phyloP scores from a whole-genome alignment of 2,888 invertebrate species.

The Anthophora plumipes region DNA sequence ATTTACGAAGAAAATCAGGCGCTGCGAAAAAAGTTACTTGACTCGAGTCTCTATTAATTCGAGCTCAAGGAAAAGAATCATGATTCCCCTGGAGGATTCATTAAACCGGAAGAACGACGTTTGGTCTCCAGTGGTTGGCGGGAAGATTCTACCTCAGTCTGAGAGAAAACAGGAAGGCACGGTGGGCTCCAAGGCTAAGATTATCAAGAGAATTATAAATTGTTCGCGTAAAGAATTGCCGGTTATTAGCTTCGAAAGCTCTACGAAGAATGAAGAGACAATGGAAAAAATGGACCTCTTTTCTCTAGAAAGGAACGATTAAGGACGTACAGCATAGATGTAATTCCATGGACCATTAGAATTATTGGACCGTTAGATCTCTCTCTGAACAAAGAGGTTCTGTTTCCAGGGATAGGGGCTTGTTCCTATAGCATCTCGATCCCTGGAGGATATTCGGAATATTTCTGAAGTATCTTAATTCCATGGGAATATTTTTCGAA shows the following conservation, averaged over 20 bases:
- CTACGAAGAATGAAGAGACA: constrained; percentile 29
- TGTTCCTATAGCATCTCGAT: background rate
- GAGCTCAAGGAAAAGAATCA: background rate
- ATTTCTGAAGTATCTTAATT: background rate
- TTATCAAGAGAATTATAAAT: constrained; percentile 42
- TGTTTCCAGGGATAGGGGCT: background rate
- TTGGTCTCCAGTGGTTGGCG: background rate
- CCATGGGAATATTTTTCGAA: background rate
- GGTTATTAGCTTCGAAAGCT: constrained; percentile 26
- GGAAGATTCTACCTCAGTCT: background rate
- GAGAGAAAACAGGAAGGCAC: constrained; percentile 4
- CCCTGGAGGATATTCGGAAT: background rate
- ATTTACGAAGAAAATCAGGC: background rate
- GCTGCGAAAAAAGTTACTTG: background rate
- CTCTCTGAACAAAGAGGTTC: background rate
- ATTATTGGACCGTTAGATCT: constrained; percentile 39
- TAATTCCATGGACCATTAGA: constrained; percentile 46
- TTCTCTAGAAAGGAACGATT: constrained; percentile 19
- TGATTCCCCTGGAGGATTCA: constrained; percentile 17
- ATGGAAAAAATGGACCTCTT: constrained; percentile 13
- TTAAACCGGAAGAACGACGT: background rate
- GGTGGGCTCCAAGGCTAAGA: background rate
- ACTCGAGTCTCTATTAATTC: background rate
- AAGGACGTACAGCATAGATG: constrained; percentile 16
- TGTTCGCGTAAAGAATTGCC: constrained; percentile 24